Conservation (phyloP, 1,140 invertebrate genomes). For the Habropoda laboriosa region DNA sequence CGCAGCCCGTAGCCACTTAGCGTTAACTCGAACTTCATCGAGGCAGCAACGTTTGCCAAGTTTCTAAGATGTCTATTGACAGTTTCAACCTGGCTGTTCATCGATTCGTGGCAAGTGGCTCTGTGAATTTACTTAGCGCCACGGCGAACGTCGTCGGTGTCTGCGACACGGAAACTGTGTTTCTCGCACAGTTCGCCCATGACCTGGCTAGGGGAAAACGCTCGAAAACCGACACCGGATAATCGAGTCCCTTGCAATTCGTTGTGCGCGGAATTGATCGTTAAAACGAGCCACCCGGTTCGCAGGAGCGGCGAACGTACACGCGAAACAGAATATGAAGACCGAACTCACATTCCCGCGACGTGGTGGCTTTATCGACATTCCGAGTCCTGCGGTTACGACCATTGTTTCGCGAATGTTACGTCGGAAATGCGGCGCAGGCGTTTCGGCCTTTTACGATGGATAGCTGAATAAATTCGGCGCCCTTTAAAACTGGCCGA, state of each 20-base stretch:
- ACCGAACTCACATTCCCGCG: neutral
- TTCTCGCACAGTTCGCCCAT: too few species aligned
- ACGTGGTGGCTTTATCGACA: constrained; percentile 4
- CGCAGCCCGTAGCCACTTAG: too few species aligned
- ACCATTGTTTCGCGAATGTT: constrained; percentile 19
- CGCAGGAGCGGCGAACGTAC: neutral
- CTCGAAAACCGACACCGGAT: neutral
- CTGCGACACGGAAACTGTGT: too few species aligned
- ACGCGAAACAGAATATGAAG: constrained; percentile 26
- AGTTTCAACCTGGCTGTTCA: neutral
- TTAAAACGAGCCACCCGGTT: neutral
- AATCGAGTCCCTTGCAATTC: neutral
- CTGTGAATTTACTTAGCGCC: neutral
- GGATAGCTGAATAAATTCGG: constrained; percentile 8
- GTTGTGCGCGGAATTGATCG: constrained; percentile 1
- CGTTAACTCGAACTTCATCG: constrained; percentile 2
- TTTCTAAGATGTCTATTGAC: constrained; percentile 2
- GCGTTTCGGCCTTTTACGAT: constrained; percentile 7
- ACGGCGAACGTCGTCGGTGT: too few species aligned
- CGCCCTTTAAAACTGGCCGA: neutral
- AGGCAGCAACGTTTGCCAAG: neutral
- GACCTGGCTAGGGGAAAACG: neutral
- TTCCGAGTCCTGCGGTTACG: constrained; percentile 2
- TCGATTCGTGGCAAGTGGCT: neutral
- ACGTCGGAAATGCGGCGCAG: neutral